Conservation (phyloP, 23 tunicate species). For the Ascidia mentula region DNA sequence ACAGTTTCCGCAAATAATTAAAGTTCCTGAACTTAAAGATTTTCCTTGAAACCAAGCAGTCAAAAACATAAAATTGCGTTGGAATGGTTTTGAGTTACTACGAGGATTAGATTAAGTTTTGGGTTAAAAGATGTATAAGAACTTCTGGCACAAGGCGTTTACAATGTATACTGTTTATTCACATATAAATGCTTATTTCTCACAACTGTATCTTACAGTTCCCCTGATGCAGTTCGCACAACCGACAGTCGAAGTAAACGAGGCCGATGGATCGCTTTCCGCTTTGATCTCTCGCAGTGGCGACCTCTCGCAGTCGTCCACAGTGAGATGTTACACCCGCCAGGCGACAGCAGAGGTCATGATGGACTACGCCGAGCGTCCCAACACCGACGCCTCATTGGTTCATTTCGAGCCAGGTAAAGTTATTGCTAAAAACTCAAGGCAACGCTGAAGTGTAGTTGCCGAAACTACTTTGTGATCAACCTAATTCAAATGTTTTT, state of each 20-base stretch:
- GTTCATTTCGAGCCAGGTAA: conserved; percentile 86
- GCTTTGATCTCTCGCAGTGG: conserved; percentile 82
- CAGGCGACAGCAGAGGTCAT: conserved; percentile 91
- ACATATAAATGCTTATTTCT: not conserved
- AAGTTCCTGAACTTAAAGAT: too few relatives aligned
- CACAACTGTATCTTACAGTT: conserved; percentile 29
- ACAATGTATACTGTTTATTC: not conserved
- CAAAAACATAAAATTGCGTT: too few relatives aligned
- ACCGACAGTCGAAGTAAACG: conserved; percentile 65
- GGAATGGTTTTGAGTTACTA: too few relatives aligned
- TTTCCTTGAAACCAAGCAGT: too few relatives aligned
- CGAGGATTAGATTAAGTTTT: too few relatives aligned
- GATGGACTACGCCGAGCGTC: conserved; percentile 90
- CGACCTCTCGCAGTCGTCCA: conserved; percentile 74
- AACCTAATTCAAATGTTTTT: too few relatives aligned
- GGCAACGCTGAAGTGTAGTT: too few relatives aligned
- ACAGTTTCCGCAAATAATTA: too few relatives aligned
- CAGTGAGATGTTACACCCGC: conserved; percentile 95
- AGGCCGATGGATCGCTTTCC: conserved; percentile 42
- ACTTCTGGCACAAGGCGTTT: not conserved
- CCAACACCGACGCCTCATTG: conserved; percentile 89
- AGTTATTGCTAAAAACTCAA: too few relatives aligned
- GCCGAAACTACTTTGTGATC: too few relatives aligned
- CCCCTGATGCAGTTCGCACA: conserved; percentile 81
- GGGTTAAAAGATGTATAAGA: too few relatives aligned